These are phyloP conservation scores for Falco biarmicus DNA, from an alignment of 2,797 vertebrate genomes.

Conservation along the genomic window DNA sequence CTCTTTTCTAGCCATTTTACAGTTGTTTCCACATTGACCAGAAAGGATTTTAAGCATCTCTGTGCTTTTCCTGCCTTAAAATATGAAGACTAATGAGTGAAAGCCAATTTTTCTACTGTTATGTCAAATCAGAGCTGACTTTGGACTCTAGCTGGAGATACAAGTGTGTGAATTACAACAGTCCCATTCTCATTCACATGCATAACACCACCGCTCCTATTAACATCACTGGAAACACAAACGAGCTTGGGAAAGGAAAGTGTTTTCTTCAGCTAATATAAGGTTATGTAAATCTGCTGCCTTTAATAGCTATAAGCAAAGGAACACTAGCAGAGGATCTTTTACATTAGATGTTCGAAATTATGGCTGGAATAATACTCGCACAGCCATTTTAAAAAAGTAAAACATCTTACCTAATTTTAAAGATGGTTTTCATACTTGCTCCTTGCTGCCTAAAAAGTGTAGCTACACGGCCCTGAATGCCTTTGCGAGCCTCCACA, in stretches of 20 bases:
- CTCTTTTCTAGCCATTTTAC: neutral
- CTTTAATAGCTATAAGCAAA: neutral
- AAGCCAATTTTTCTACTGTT: neutral
- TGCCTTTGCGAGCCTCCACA: neutral
- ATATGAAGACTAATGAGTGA: neutral
- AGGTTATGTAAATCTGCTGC: neutral
- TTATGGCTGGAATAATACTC: neutral
- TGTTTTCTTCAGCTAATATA: neutral
- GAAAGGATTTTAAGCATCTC: neutral
- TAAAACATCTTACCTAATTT: neutral
- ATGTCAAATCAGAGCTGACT: neutral
- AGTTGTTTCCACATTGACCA: neutral
- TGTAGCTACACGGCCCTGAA: neutral
- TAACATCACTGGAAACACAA: constrained; percentile 13
- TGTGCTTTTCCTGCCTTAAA: neutral
- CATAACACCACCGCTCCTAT: neutral
- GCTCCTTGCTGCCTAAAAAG: neutral
- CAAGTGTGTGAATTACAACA: neutral
- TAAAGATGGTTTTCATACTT: neutral
- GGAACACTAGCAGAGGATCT: neutral
- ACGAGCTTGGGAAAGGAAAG: neutral
- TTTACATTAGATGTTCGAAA: neutral
- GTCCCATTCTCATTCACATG: neutral
- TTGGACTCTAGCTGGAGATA: neutral
- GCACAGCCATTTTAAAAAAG: neutral